Conservation (phyloP, 23 tunicate genomes). For the Trididemnum clinides region DNA sequence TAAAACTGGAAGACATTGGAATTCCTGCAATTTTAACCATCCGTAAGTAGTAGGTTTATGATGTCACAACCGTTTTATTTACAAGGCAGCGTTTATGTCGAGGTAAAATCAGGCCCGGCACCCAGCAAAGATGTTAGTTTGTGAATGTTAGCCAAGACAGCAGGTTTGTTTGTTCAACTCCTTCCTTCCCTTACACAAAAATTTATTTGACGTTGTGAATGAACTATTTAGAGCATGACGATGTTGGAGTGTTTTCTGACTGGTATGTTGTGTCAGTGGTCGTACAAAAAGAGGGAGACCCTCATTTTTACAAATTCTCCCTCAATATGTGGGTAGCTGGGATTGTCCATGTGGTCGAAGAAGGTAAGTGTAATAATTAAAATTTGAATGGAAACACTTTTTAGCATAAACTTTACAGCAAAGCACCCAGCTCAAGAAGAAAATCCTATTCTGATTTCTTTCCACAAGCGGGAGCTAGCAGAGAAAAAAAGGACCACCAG, state of each 20-base stretch:
- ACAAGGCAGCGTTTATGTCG: too few species aligned
- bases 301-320: slow-evolving; percentile 45
- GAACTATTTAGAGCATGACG: slow-evolving; percentile 55
- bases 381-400: too few species aligned
- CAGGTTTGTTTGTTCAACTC: too few species aligned
- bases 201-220: background rate
- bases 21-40: slow-evolving; percentile 59
- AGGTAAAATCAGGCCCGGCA: too few species aligned
- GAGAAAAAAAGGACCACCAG: slow-evolving; percentile 18
- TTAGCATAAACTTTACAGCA: too few species aligned
- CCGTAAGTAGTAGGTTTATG: too few species aligned
- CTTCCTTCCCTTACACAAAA: too few species aligned
- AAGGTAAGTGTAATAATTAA: slow-evolving; percentile 62
- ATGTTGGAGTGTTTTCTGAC: slow-evolving; percentile 83
- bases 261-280: slow-evolving; percentile 69
- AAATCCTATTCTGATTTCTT: slow-evolving; percentile 48
- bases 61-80: too few species aligned
- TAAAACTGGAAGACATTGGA: slow-evolving; percentile 89
- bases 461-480: slow-evolving; percentile 60
- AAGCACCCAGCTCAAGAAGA: slow-evolving; percentile 80
- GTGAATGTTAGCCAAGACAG: too few species aligned
- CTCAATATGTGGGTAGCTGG: slow-evolving; percentile 85
- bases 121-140: too few species aligned
- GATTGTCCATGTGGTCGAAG: slow-evolving; percentile 40
- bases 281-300: slow-evolving; percentile 62